phyloP scores from a whole-genome alignment of 2,888 invertebrate genomes.

The Lordiphosa fenestrarum region DNA sequence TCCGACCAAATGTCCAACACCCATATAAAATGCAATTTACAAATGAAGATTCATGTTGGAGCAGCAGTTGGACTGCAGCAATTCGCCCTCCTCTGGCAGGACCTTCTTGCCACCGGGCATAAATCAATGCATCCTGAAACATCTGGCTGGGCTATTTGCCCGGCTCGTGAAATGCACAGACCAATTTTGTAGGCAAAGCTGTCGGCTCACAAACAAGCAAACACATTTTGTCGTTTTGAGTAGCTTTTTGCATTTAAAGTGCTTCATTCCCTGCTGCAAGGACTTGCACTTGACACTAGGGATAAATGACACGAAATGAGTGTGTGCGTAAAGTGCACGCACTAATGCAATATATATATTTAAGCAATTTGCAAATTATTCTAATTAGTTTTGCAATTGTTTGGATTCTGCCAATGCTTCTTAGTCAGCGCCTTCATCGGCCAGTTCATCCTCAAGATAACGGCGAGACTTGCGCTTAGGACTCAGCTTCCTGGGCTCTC shows the following conservation, averaged over 20 bases:
- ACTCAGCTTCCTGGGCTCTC: not conserved
- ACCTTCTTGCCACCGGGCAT: conserved; percentile 14
- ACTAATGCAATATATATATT: not conserved
- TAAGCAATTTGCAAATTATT: too few species aligned
- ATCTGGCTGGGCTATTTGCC: conserved; percentile 28
- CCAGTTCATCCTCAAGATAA: too few species aligned
- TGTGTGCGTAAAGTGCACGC: not conserved
- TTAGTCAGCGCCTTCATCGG: too few species aligned
- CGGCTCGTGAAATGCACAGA: conserved; percentile 18
- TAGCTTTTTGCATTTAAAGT: conserved; percentile 41
- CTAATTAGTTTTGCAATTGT: too few species aligned
- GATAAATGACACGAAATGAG: too few species aligned
- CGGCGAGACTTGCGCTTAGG: not conserved
- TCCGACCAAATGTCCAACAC: conserved; percentile 12
- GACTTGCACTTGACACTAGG: conserved; percentile 7
- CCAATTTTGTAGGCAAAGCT: conserved; percentile 17
- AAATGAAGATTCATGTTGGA: conserved; percentile 31
- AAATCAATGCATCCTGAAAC: conserved; percentile 37
- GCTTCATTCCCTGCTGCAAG: conserved; percentile 23
- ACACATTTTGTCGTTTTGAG: conserved; percentile 5
- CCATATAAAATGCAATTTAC: conserved; percentile 35
- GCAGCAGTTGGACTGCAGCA: conserved; percentile 4
- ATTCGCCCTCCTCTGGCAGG: not conserved
- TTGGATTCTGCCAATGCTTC: too few species aligned
- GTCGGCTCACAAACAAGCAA: too few species aligned